phyloP scores from a whole-genome alignment of 2,113 vertebrate species.

The Etheostoma spectabile region DNA sequence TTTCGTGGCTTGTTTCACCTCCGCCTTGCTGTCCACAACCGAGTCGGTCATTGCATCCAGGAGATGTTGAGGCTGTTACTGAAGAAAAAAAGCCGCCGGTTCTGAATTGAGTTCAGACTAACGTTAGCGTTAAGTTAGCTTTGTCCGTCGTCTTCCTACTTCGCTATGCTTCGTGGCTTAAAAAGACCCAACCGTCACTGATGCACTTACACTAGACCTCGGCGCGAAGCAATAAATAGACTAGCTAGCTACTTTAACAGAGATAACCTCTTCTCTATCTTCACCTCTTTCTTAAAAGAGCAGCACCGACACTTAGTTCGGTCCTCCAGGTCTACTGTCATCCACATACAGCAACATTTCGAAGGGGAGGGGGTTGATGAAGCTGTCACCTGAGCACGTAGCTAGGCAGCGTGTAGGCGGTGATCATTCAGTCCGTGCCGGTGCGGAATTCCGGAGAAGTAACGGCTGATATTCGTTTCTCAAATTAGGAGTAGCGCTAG shows the following conservation, averaged over 20 bases:
- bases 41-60: constrained; percentile 81
- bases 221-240: not conserved
- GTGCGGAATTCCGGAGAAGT: not conserved
- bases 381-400: constrained; percentile 76
- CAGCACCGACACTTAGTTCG: constrained; percentile 34
- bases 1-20: constrained; percentile 87
- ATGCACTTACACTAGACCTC: constrained; percentile 6
- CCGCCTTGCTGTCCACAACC: constrained; percentile 76
- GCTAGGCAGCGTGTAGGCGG: constrained; percentile 57
- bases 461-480: not conserved
- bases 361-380: constrained; percentile 58
- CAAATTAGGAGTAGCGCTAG: too few relatives aligned
- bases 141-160: not conserved
- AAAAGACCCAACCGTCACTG: constrained; percentile 1
- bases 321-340: constrained; percentile 66
- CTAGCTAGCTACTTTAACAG: not conserved
- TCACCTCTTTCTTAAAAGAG: constrained; percentile 27
- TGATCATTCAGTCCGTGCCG: constrained; percentile 36
- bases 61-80: constrained; percentile 5
- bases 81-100: constrained; percentile 8
- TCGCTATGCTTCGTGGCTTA: constrained; percentile 30
- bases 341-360: constrained; percentile 74
- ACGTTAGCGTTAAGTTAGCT: constrained; percentile 4
- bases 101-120: not conserved
- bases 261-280: constrained; percentile 7